Conservation (phyloP, 2,797 vertebrate genomes). For the Australoheros facetus region DNA sequence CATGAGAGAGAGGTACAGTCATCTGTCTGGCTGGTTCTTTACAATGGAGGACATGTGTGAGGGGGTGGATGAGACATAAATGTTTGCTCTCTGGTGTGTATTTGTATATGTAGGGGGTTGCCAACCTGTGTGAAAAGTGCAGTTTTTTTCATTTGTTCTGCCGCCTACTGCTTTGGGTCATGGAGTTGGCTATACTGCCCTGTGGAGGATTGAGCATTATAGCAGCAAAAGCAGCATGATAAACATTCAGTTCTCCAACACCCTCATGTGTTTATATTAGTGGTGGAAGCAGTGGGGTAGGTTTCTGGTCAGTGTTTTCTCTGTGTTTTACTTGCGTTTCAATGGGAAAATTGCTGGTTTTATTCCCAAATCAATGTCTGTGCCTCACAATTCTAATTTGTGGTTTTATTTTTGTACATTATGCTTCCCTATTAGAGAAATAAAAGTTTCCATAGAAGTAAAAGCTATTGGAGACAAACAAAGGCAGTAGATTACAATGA, state of each 20-base stretch:
- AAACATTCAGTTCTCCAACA: conserved; percentile 27
- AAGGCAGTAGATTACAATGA: conserved; percentile 4
- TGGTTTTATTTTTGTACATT: conserved; percentile 6
- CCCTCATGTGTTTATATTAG: conserved; percentile 60
- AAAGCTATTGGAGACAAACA: background rate
- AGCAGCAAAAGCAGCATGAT: conserved; percentile 21
- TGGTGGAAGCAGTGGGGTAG: conserved; percentile 39
- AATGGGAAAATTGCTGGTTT: conserved; percentile 23
- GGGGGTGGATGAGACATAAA: conserved; percentile 54
- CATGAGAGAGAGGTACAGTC: conserved; percentile 20
- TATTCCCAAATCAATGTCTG: conserved; percentile 19
- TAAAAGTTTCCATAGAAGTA: background rate
- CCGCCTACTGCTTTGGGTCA: conserved; percentile 51
- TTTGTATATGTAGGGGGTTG: conserved; percentile 22
- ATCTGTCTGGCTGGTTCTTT: conserved; percentile 42
- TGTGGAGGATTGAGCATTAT: conserved; percentile 10
- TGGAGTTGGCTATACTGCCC: background rate
- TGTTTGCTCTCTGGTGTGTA: conserved; percentile 24
- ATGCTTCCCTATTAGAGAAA: background rate
- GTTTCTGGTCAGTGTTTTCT: conserved; percentile 49
- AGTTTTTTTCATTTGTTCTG: conserved; percentile 48
- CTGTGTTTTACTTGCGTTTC: conserved; percentile 25
- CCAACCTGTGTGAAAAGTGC: conserved; percentile 35
- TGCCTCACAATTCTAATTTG: conserved; percentile 19
- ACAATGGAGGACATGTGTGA: conserved; percentile 35